These are phyloP conservation scores for Cyclura pinguis DNA, from an alignment of 2,797 vertebrate species.

Conservation along the genomic window DNA sequence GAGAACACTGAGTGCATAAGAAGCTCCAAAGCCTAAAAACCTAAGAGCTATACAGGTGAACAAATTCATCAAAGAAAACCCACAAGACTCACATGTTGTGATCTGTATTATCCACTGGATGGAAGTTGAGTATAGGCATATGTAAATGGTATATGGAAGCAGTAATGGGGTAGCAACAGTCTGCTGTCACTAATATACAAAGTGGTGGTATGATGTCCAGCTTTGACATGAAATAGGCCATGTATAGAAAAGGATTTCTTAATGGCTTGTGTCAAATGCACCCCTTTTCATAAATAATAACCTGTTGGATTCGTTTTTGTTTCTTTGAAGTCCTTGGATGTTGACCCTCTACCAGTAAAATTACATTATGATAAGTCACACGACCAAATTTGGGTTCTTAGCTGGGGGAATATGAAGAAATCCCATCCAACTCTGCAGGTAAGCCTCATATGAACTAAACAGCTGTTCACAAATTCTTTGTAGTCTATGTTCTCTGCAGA, in stretches of 20 bases:
- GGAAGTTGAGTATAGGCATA: background rate
- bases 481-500: background rate
- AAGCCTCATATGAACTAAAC: background rate
- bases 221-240: background rate
- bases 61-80: background rate
- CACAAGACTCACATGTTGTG: background rate
- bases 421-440: conserved; percentile 91
- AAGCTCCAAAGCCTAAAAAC: background rate
- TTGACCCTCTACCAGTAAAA: conserved; percentile 91
- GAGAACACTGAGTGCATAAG: background rate
- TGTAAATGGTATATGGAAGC: no score
- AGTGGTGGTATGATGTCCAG: background rate
- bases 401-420: conserved; percentile 88
- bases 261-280: background rate
- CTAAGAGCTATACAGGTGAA: background rate
- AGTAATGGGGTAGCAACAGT: background rate
- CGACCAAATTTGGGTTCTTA: conserved; percentile 96
- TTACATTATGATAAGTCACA: conserved; percentile 96
- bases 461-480: conserved; percentile 22
- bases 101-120: background rate
- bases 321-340: conserved; percentile 86
- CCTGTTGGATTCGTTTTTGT: conserved; percentile 46
- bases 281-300: conserved; percentile 23
- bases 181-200: background rate
- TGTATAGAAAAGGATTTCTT: background rate